These are phyloP conservation scores for Bombus cullumanus DNA, from an alignment of 1,140 invertebrate genomes.

Conservation along the genomic window DNA sequence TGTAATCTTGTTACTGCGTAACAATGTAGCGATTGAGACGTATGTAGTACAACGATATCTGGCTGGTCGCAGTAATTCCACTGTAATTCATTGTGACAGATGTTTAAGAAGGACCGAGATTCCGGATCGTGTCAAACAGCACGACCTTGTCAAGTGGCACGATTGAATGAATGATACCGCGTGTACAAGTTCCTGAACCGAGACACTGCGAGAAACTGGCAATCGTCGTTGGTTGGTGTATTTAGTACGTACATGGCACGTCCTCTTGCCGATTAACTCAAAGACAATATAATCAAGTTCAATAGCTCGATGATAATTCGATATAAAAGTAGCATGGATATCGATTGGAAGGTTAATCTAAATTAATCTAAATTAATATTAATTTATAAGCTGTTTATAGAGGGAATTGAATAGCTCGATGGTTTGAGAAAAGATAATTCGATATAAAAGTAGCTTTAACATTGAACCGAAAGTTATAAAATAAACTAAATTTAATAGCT, in stretches of 20 bases:
- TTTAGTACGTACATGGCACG: no score
- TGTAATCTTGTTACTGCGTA: background rate
- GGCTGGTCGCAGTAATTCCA: background rate
- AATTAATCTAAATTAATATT: no score
- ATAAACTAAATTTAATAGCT: no score
- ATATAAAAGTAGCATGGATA: no score
- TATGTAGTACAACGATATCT: background rate
- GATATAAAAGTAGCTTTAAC: no score
- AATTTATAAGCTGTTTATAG: background rate
- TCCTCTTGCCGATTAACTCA: background rate
- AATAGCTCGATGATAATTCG: background rate
- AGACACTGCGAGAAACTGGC: background rate
- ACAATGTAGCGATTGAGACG: background rate
- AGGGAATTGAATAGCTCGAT: background rate
- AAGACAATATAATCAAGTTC: background rate
- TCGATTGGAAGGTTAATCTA: no score
- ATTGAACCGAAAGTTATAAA: no score
- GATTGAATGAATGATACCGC: constrained; percentile 8
- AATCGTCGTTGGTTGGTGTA: background rate
- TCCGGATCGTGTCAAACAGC: background rate
- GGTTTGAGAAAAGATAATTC: background rate
- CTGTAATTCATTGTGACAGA: background rate
- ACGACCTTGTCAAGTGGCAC: background rate
- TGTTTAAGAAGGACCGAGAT: background rate
- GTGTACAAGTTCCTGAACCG: background rate